Evolutionary conservation across 1,140 invertebrate species (phyloP), one percentile per base, ranked within the genome.

Genomic region (Zaprionus lachaisei): DNA sequence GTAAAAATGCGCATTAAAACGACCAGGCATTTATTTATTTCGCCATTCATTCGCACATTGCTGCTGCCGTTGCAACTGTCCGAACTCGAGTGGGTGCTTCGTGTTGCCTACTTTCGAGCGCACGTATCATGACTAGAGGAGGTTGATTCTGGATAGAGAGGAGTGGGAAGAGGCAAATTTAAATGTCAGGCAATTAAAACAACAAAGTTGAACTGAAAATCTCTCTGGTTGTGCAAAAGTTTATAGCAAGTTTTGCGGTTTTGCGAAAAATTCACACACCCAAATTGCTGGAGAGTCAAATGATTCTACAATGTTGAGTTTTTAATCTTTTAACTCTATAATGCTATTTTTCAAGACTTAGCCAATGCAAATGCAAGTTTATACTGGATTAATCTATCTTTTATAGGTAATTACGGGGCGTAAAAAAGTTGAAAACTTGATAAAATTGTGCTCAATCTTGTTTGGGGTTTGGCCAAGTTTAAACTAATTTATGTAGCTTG

Each of bases 1-100:
- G 71, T 81, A 74, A 89, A 89, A 89, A 89, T 79, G 82, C 71
- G 72, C 64, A 89, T 73, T 49, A 65, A 84, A 81, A 89, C 74
- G 81, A 76, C 58, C 58, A 72, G 31, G 70, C 79, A 90, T 89
- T 89, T 89, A 51, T 79, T 76, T 57, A 61, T 58, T 82, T 26
- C 44, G 4, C 20, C 28, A 38, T 66, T 76, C 28, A 38, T 66
- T 76, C 28, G n/a, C 62, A 44, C 28, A 49, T 49, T 44, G 47
- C 60, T 57, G 69, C 51, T 37, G 28, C 24, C 15, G 15, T 22
- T 15, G 22, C 11, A 28, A 28, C 24, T 56, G 14, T 17, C 54
- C 24, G 14, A 55, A 5, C 5, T 37, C 22, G 4, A 56, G 12
- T 15, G 14, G 11, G 17, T 44, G 37, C 24, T 24, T 49, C 20